A percentile compares a stretch with the other conserved stretches of the same genome.
These are phyloP conservation scores for Potorous gilbertii DNA, from an alignment of 2,797 vertebrate genomes.

Conservation along the genomic window DNA sequence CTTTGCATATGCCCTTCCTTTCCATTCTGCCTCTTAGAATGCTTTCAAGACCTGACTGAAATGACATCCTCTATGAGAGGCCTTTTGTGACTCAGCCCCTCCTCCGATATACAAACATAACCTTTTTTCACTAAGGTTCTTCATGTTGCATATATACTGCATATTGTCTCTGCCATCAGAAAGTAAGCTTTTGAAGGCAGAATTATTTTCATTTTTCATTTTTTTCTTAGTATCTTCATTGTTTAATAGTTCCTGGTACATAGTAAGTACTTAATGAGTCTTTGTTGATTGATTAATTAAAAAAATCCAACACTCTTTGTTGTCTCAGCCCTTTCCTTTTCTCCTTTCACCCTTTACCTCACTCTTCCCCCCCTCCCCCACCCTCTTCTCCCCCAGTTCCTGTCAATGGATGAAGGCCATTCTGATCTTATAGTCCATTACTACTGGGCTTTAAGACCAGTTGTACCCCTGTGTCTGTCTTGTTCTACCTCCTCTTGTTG, in stretches of 20 bases:
- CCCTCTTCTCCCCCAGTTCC: not conserved
- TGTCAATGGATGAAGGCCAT: not conserved
- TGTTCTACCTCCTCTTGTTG: not conserved
- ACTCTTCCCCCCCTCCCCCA: too few relatives aligned
- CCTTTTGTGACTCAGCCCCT: not conserved
- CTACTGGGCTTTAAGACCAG: not conserved
- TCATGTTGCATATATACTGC: not conserved
- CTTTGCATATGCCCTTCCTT: not conserved
- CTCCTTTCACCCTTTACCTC: not conserved
- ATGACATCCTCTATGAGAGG: not conserved
- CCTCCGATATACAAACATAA: not conserved
- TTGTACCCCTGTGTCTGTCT: not conserved
- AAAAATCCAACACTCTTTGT: not conserved
- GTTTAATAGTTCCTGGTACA: not conserved
- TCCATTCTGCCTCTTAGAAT: not conserved
- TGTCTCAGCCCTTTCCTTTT: not conserved
- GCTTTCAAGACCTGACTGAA: not conserved
- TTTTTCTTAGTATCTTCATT: not conserved
- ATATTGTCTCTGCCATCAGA: not conserved
- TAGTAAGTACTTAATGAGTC: not conserved
- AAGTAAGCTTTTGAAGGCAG: not conserved
- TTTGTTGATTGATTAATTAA: not conserved
- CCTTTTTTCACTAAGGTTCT: not conserved
- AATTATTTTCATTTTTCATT: not conserved
- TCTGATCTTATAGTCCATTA: not conserved